Evolutionary conservation across 2,888 invertebrate genomes (phyloP).

Genomic region (Tenthredo distinguenda): DNA sequence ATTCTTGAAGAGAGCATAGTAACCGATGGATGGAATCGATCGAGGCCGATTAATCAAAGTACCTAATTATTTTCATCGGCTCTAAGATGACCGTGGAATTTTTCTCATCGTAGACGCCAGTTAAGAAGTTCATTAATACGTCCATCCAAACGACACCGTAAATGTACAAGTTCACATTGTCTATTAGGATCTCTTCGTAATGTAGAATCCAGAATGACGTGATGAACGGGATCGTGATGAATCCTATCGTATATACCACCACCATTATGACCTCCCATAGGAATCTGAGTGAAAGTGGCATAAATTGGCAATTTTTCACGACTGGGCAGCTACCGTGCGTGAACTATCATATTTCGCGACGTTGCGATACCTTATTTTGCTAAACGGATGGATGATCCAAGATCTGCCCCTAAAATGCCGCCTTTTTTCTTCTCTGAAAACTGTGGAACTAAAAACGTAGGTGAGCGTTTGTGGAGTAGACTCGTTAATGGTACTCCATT

Average conservation of each 20-base stretch:
- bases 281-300: conserved; percentile 63
- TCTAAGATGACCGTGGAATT: conserved; percentile 62
- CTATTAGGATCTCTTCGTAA: conserved; percentile 63
- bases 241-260: conserved; percentile 65
- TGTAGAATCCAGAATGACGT: conserved; percentile 69
- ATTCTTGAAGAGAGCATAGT: neutral
- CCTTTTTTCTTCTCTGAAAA: conserved; percentile 65
- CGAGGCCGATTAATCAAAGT: conserved; percentile 50
- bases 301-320: neutral
- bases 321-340: conserved; percentile 31
- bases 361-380: conserved; percentile 61
- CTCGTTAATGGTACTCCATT: conserved; percentile 60
- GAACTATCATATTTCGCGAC: neutral
- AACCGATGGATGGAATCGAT: neutral
- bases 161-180: conserved; percentile 66
- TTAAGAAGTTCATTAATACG: conserved; percentile 67
- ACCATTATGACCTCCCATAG: conserved; percentile 71
- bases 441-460: conserved; percentile 67
- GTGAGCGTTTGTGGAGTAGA: conserved; percentile 65
- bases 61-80: conserved; percentile 67
- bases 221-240: conserved; percentile 71
- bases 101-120: conserved; percentile 65
- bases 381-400: conserved; percentile 75
- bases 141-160: conserved; percentile 72
- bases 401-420: conserved; percentile 63